Evolutionary conservation across 2,888 invertebrate species (phyloP), one percentile per base, ranked within the genome.

Genomic region (Mesorhabditis spiculigera): DNA sequence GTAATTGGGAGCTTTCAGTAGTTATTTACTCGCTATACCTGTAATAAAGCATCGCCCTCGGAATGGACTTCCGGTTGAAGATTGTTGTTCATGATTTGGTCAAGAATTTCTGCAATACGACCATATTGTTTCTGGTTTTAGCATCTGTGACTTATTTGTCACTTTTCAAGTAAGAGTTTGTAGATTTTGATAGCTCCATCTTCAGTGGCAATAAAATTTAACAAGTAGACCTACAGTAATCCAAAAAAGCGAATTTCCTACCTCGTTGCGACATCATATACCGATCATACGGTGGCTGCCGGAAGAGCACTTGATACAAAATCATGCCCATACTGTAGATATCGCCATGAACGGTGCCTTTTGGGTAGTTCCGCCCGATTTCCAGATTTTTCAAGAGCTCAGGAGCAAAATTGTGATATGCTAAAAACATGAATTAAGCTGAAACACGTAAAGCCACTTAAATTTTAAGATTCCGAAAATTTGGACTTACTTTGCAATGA

Each of bases 341-440:
- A 67, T 84, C 84, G 3, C 83, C 84, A 6, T 74, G 63, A 16
- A 69, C 64, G 50, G 75, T 74, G 28, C 83, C 82, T 5, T 71
- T 63, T 4, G 82, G 82, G 28, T 73, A 77, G 63, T 74, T 77
- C n/a, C 77, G 74, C 5, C 75, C 78, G 4, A 74, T 66, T 44
- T 78, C 79, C 50, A 82, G 74, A 65, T 77, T 77, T 28, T 64
- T 45, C 45, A 84, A 71, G 62, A 77, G 76, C 66, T 84, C 84
- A 0, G 84, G 84, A 42, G 84, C 77, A 41, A 77, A 81, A 28
- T 75, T 78, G 5, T 76, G 65, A 66, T 83, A 84, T 5, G 71
- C 77, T 79, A n/a, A 28, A 73, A 70, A n/a, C n/a, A n/a, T 42
- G n/a, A 5, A 61, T 63, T 67, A 10, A 6, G n/a, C n/a, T n/a